These are phyloP conservation scores for Matsumurasca onukii DNA, from an alignment of 1,140 invertebrate genomes.

Conservation along the genomic window DNA sequence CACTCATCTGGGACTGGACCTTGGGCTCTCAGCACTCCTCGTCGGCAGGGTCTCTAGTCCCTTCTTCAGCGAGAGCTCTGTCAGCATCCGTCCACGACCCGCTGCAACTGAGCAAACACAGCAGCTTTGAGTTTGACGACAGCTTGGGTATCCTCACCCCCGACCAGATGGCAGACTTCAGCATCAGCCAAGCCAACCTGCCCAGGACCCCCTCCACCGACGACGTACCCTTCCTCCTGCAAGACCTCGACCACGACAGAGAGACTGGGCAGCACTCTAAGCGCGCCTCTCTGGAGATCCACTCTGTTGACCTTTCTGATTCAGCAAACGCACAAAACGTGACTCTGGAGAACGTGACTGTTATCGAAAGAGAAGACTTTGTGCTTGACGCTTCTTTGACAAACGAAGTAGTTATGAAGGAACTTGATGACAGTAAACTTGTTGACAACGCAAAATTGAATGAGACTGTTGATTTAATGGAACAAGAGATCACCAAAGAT, in stretches of 20 bases:
- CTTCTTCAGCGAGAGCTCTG: slow-evolving; percentile 39
- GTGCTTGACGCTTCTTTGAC: not conserved
- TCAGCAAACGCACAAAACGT: slow-evolving; percentile 7
- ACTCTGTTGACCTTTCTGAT: slow-evolving; percentile 11
- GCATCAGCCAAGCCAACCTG: slow-evolving; percentile 12
- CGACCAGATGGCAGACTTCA: slow-evolving; percentile 79
- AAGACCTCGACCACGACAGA: slow-evolving; percentile 24
- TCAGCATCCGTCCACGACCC: slow-evolving; percentile 8
- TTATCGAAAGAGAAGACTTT: not conserved
- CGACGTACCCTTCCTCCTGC: slow-evolving; percentile 11
- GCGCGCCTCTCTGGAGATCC: slow-evolving; percentile 30
- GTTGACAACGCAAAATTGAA: not conserved
- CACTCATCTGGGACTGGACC: slow-evolving; percentile 44
- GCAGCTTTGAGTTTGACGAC: slow-evolving; percentile 74
- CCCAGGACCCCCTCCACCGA: slow-evolving; percentile 10
- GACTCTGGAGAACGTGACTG: not conserved
- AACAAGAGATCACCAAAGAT: slow-evolving; percentile 25
- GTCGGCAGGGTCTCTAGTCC: slow-evolving; percentile 42
- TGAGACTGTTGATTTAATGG: slow-evolving; percentile 22
- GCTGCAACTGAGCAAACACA: slow-evolving; percentile 60
- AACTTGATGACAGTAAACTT: slow-evolving; percentile 27
- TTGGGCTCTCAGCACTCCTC: slow-evolving; percentile 45
- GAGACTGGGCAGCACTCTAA: slow-evolving; percentile 10
- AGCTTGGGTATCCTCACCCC: slow-evolving; percentile 81
- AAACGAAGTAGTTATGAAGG: slow-evolving; percentile 19